Evolutionary conservation across 37 sponge, comb jelly and placozoan genomes (phyloP).

Genomic region (Beroe forskalii): DNA sequence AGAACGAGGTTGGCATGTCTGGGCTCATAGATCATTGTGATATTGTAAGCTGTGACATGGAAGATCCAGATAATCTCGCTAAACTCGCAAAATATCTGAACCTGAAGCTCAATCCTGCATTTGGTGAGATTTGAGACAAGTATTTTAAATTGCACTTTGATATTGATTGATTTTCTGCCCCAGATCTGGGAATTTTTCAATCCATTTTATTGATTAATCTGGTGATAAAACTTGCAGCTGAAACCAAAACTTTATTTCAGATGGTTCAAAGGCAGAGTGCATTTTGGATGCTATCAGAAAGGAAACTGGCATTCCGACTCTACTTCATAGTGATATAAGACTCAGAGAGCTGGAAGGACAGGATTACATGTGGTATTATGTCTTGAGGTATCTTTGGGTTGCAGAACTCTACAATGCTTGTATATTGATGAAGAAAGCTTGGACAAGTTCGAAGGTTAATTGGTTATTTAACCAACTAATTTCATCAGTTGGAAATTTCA

Average conservation of each 20-base stretch:
- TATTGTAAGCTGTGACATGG: slow-evolving; percentile 5
- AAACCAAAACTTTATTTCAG: no score
- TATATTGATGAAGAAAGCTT: not conserved
- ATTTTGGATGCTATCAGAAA: not conserved
- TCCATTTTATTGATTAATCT: no score
- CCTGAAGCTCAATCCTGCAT: not conserved
- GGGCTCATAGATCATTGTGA: not conserved
- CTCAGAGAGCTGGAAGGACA: not conserved
- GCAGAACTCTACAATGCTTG: slow-evolving; percentile 8
- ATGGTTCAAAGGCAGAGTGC: not conserved
- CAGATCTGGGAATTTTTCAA: no score
- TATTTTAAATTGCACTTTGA: not conserved
- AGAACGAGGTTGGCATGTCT: slow-evolving; percentile 21
- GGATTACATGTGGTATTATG: not conserved
- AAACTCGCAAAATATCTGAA: slow-evolving; percentile 8
- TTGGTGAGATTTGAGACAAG: not conserved
- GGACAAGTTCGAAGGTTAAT: not conserved
- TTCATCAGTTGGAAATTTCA: no score
- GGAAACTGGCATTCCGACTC: slow-evolving; percentile 5
- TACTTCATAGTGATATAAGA: not conserved
- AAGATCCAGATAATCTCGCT: not conserved
- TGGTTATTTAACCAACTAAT: no score
- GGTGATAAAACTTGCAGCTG: no score
- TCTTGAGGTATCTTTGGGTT: slow-evolving; percentile 7
- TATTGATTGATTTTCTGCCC: no score